Evolutionary conservation across 2,888 invertebrate genomes (phyloP).

Genomic region (Noctua fimbriata): DNA sequence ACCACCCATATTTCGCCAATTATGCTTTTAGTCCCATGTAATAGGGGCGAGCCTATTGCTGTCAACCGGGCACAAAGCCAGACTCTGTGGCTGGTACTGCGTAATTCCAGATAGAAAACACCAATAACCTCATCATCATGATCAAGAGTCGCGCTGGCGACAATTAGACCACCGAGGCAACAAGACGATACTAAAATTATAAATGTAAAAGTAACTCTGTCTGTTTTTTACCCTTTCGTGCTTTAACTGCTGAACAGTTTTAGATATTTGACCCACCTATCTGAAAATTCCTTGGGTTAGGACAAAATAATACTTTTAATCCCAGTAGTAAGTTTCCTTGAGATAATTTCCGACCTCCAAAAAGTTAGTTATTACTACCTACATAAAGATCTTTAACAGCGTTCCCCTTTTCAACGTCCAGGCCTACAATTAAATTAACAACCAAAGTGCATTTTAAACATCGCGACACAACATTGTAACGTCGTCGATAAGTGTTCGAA

Average conservation of each 20-base stretch:
- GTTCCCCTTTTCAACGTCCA: not conserved
- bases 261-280: not conserved
- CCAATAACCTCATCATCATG: not conserved
- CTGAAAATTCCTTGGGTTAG: not conserved
- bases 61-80: too few species aligned
- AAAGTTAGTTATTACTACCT: not conserved
- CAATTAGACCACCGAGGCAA: too few species aligned
- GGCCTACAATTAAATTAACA: slow-evolving; percentile 23
- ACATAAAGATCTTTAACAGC: not conserved
- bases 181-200: not conserved
- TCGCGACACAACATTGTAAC: slow-evolving; percentile 18
- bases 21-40: not conserved
- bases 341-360: not conserved
- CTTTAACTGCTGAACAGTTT: not conserved
- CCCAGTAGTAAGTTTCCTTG: not conserved
- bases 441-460: slow-evolving; percentile 37
- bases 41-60: not conserved
- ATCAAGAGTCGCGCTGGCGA: not conserved
- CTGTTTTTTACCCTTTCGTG: not conserved
- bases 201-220: not conserved
- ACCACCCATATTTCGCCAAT: not conserved
- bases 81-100: not conserved
- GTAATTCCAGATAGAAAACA: not conserved
- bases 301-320: not conserved
- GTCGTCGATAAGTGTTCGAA: slow-evolving; percentile 53